Base-by-base conservation (phyloP, 2,888 invertebrate species). In the Stenodera caucasica region DNA sequence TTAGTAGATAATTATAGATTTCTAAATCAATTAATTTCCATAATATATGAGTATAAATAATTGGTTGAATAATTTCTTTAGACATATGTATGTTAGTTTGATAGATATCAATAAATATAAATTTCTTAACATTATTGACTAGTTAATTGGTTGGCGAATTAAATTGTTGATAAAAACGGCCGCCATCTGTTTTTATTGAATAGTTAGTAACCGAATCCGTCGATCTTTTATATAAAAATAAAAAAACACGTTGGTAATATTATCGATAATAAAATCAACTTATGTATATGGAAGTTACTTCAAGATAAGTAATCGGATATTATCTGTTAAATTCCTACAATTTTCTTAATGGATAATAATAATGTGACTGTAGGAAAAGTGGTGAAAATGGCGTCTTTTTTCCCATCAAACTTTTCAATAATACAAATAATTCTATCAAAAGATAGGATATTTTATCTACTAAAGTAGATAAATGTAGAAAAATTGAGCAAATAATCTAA, bases 131-230 rank as follows among this genome's bases (percentile, higher is more conserved):
- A 70, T 71, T 74, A 75, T 75, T 70, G 75, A 72, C 71, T 72
- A 69, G 70, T 72, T 75, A 75, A 75, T n/a, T n/a, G n/a, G n/a
- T 75, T 75, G 72, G 73, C 72, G 71, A 73, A 75, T 75, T 75
- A 75, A 75, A 75, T 73, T 75, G 74, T 75, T 73, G 73, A 75
- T 75, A 73, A 72, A 75, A 67, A 72, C 72, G 70, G 72, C 70
- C 70, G 71, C 8, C 37, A 45, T 45, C 21, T 45, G 35, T 35
- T 35, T 35, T n/a, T n/a, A n/a, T n/a, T n/a, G n/a, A 35, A 35
- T 35, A 35, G 14, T 14, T 4, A 4, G 35, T 35, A 35, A 35
- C 14, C 35, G 14, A 35, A 35, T 35, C 14, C 1, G 35, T 35
- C 4, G 14, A 14, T n/a, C 14, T 35, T 35, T 35, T 35, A 32